These are phyloP conservation scores for Noctua janthe DNA, from an alignment of 2,888 invertebrate genomes.

Conservation along the genomic window DNA sequence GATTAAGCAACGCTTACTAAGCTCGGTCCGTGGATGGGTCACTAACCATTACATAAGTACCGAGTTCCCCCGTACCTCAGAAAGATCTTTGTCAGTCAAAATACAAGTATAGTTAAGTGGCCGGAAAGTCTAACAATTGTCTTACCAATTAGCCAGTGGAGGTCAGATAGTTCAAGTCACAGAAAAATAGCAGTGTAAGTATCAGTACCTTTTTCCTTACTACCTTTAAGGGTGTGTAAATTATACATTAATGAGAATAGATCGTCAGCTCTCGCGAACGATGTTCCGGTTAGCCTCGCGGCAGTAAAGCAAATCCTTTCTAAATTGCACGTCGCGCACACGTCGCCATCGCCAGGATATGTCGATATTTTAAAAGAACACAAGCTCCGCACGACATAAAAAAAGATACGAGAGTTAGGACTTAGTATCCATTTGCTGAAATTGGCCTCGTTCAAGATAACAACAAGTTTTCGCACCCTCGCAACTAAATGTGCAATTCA, in stretches of 20 bases:
- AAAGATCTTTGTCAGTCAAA: not conserved
- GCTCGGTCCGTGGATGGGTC: not conserved
- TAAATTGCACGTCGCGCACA: slow-evolving; percentile 85
- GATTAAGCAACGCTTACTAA: not conserved
- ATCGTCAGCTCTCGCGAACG: slow-evolving; percentile 48
- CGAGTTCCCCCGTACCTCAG: not conserved
- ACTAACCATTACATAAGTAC: not conserved
- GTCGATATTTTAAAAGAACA: slow-evolving; percentile 89
- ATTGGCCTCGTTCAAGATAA: slow-evolving; percentile 90
- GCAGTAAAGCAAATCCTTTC: slow-evolving; percentile 87
- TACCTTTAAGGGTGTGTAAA: slow-evolving; percentile 42
- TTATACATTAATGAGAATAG: slow-evolving; percentile 56
- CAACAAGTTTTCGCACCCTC: slow-evolving; percentile 90
- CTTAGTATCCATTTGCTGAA: slow-evolving; percentile 91
- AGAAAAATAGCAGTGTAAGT: not conserved
- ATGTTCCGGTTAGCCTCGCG: slow-evolving; percentile 70
- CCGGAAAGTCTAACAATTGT: not conserved
- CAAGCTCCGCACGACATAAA: slow-evolving; percentile 84
- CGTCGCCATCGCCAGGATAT: slow-evolving; percentile 71
- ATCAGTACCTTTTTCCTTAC: not conserved
- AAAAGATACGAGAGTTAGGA: slow-evolving; percentile 89
- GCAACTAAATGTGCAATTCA: slow-evolving; percentile 89
- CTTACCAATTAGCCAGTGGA: not conserved
- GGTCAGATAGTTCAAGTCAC: not conserved
- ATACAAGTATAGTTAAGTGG: not conserved